A percentile compares a stretch with the other conserved stretches of the same genome.
Conservation (phyloP, 2,888 invertebrate genomes). For the Coleophora flavipennella region DNA sequence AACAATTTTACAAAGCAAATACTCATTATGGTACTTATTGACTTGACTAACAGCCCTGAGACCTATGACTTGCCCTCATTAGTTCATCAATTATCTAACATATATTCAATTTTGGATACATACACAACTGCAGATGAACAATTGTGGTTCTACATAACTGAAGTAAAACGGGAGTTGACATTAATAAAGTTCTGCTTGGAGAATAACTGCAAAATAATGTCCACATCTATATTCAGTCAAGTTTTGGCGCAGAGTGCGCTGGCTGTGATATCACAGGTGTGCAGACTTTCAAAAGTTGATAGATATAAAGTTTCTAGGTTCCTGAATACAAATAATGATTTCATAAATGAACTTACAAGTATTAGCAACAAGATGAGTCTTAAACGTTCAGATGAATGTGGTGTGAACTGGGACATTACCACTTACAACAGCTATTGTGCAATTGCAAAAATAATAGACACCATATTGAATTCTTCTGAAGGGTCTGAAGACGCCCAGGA, state of each 20-base stretch:
- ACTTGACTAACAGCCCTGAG: constrained; percentile 60
- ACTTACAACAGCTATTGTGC: constrained; percentile 68
- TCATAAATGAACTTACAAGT: constrained; percentile 43
- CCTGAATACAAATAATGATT: constrained; percentile 58
- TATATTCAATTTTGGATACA: constrained; percentile 62
- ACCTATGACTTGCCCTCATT: constrained; percentile 57
- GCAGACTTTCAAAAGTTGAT: constrained; percentile 60
- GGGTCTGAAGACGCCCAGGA: constrained; percentile 40
- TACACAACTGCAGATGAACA: constrained; percentile 55
- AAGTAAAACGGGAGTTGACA: constrained; percentile 62
- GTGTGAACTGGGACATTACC: constrained; percentile 56
- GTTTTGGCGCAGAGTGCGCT: constrained; percentile 59
- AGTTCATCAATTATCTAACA: constrained; percentile 57
- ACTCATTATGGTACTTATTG: constrained; percentile 63
- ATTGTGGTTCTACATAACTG: constrained; percentile 59
- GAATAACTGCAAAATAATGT: constrained; percentile 64
- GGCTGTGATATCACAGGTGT: constrained; percentile 65
- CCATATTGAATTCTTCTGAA: constrained; percentile 52
- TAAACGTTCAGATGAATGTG: constrained; percentile 25
- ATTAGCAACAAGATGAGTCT: constrained; percentile 33
- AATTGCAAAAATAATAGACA: constrained; percentile 62
- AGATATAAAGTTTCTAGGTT: constrained; percentile 64
- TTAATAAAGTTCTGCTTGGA: constrained; percentile 65
- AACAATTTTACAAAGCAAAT: constrained; percentile 66
- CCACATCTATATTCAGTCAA: constrained; percentile 63